Conservation (phyloP, 2,888 invertebrate genomes). For the Andrena fulva region DNA sequence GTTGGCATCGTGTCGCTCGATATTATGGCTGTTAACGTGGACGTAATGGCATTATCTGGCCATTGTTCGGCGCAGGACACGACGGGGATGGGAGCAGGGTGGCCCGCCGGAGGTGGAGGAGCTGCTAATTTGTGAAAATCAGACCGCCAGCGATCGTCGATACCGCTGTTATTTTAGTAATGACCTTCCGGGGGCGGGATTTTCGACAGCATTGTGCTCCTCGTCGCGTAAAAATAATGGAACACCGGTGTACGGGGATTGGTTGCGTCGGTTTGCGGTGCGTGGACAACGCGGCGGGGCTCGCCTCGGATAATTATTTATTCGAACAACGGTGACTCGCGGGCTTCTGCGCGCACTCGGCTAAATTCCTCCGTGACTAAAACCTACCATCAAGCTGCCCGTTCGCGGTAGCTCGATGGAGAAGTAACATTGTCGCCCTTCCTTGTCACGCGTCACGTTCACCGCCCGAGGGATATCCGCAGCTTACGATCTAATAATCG, state of each 20-base stretch:
- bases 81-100: slow-evolving; percentile 25
- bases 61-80: slow-evolving; percentile 69
- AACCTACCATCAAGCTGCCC: too few species aligned
- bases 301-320: slow-evolving; percentile 5
- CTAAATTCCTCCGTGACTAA: too few species aligned
- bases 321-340: slow-evolving; percentile 1
- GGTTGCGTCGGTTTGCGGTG: background rate
- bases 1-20: slow-evolving; percentile 70
- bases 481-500: slow-evolving; percentile 50
- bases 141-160: slow-evolving; percentile 16
- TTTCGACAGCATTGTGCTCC: slow-evolving; percentile 17
- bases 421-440: background rate
- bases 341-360: too few species aligned
- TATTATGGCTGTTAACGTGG: slow-evolving; percentile 76
- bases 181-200: slow-evolving; percentile 13
- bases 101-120: slow-evolving; percentile 29
- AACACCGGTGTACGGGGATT: slow-evolving; percentile 5
- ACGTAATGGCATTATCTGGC: slow-evolving; percentile 77
- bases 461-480: slow-evolving; percentile 7
- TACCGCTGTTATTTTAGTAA: slow-evolving; percentile 21
- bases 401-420: too few species aligned
- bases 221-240: slow-evolving; percentile 31
- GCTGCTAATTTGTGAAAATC: slow-evolving; percentile 64
- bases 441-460: too few species aligned
- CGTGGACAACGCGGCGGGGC: background rate